phyloP scores from a whole-genome alignment of 1,140 invertebrate species.

The Drosophila lini region DNA sequence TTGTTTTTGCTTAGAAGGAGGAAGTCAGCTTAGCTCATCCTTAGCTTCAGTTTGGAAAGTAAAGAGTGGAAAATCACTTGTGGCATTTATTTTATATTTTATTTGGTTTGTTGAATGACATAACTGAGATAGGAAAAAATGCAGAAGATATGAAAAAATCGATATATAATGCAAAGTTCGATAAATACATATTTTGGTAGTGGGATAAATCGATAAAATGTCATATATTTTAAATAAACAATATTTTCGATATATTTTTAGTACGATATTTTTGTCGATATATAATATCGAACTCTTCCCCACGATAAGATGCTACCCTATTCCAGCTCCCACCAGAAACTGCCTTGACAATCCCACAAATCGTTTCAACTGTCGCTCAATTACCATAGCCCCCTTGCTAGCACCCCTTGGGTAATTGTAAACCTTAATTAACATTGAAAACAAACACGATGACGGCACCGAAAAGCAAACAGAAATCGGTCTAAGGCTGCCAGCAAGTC shows the following conservation, averaged over 20 bases:
- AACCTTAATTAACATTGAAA: conserved; percentile 82
- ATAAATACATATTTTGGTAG: not conserved
- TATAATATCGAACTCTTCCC: not conserved
- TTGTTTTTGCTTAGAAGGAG: conserved; percentile 52
- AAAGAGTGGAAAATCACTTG: not conserved
- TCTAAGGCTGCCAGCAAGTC: conserved; percentile 41
- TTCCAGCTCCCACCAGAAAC: not conserved
- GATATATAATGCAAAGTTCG: too few species aligned
- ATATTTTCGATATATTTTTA: too few species aligned
- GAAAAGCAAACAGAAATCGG: conserved; percentile 36
- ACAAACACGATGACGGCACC: conserved; percentile 65
- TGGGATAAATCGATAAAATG: too few species aligned
- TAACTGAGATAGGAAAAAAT: not conserved
- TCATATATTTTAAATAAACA: too few species aligned
- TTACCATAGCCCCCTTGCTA: conserved; percentile 15
- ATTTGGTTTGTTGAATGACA: not conserved
- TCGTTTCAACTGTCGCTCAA: conserved; percentile 38
- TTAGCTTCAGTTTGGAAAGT: not conserved
- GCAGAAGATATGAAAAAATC: not conserved
- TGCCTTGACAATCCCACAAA: conserved; percentile 5
- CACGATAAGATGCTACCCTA: not conserved
- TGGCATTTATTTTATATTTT: conserved; percentile 2
- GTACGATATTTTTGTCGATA: not conserved
- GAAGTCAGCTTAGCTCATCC: conserved; percentile 20
- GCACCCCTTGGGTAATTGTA: conserved; percentile 55